Evolutionary conservation across 2,888 invertebrate species (phyloP), one percentile per base, ranked within the genome.

Genomic region (Gandaritis pyraliata): DNA sequence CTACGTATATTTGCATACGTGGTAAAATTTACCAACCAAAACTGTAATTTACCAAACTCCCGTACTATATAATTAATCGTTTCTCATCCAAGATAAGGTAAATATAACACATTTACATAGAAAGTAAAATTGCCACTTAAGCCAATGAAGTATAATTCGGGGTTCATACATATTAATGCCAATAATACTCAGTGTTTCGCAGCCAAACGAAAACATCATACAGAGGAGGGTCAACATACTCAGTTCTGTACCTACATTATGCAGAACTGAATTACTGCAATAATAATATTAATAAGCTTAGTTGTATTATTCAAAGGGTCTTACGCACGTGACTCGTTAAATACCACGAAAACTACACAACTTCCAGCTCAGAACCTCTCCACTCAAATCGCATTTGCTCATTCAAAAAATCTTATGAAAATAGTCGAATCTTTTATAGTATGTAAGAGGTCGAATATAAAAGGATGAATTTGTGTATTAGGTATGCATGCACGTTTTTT

Each of bases 91-190:
- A 59, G 50, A 51, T 23, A 55, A 46, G 49, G 53, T 62, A 61
- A 64, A 47, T 46, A 64, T 64, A 55, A 52, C 60, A 30, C 46
- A 64, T 65, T 64, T 65, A 47, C 65, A 62, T 67, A 61, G 30
- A 63, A 65, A 65, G 58, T 59, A 61, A 65, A 61, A 61, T 64
- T 63, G 57, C 58, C 64, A 62, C 65, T 65, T 65, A 45, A 62
- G 57, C 64, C 62, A 70, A 70, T 70, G 63, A 68, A 58, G 66
- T 62, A 64, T 60, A n/a, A 54, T 61, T 64, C 46, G 13, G 54
- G 50, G 58, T 58, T 69, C 68, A 71, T 71, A 63, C 64, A 71
- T 71, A 71, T 69, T 67, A 66, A 70, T 70, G 57, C 18, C 43
- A 61, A 60, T 68, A 70, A 65, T 67, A 58, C 54, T 54, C 63